Conservation (phyloP, 2,797 vertebrate species). For the Pantherophis alleghaniensis region DNA sequence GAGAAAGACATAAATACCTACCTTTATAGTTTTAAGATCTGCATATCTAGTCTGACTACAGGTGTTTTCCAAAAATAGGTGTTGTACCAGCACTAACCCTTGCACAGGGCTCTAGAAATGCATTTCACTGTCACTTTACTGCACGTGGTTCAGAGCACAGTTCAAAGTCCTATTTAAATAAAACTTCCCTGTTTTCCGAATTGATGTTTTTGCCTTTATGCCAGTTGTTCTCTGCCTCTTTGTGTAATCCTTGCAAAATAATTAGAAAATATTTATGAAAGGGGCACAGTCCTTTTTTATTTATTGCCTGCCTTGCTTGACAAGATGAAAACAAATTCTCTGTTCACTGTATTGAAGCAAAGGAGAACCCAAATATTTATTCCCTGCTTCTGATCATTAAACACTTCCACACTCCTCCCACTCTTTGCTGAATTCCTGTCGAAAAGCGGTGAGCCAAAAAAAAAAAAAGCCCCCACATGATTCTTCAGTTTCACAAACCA, state of each 20-base stretch:
- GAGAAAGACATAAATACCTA: background rate
- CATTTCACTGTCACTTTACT: background rate
- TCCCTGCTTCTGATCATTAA: background rate
- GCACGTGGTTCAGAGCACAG: background rate
- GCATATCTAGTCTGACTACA: conserved; percentile 14
- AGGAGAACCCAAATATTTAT: background rate
- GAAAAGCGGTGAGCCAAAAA: background rate
- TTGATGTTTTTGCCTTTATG: conserved; percentile 1
- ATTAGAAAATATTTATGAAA: background rate
- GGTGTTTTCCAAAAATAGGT: background rate
- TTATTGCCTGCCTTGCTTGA: background rate
- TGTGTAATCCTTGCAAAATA: background rate
- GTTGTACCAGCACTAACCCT: background rate
- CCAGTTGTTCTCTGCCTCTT: conserved; percentile 13
- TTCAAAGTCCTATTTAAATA: conserved; percentile 14
- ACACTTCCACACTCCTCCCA: background rate
- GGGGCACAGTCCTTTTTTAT: background rate
- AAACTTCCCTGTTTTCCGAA: background rate
- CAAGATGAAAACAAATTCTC: background rate
- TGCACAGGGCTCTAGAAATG: background rate
- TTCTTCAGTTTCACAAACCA: conserved; percentile 1
- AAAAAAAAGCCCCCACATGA: background rate
- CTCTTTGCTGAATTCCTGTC: conserved; percentile 14
- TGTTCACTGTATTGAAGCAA: background rate
- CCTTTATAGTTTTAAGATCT: conserved; percentile 1